Base-by-base conservation (phyloP, 2,888 invertebrate species). In the Hylaea fasciaria region DNA sequence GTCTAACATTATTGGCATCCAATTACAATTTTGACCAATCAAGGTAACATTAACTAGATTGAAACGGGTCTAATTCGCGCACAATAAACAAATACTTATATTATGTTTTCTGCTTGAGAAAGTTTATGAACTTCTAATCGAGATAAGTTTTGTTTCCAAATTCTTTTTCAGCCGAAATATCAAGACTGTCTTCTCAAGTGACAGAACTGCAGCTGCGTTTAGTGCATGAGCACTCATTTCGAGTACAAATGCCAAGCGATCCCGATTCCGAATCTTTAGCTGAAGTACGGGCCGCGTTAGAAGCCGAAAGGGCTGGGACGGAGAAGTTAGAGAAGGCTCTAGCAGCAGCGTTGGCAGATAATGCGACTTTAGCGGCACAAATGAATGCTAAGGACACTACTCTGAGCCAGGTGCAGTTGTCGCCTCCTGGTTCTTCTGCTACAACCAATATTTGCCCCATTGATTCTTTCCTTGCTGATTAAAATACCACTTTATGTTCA, bases 391-490 rank as follows among this genome's bases (percentile, higher is more conserved):
- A 63, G 28, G 89, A 88, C 51, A 82, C 55, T 3, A 48, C 62
- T 32, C 11, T 57, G 44, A 70, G 68, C 32, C 66, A 70, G 60
- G 58, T 45, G 17, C 65, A 63, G 28, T 50, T 74, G 1, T 74
- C 75, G 2, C 62, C 70, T 4, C 70, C 73, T 37, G 68, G 72
- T 2, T 64, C 73, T 14, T 57, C 71, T 35, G 62, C 62, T 29
- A 40, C 68, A 2, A 76, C 76, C 5, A 83, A 83, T 48, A 82
- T 85, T 56, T 83, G 81, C 53, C 83, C 87, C 0, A 86, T 92
- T 51, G 89, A 91, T 67, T 83, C 82, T 8, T 91, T 91, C 64
- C 78, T 92, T 59, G 89, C 90, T 50, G 89, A 91, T 51, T 89
- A 81, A 78, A 55, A 12, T 2, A 4, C 2, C 10, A 39, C 12